Evolutionary conservation across 1,140 invertebrate genomes (phyloP), one percentile per base, ranked within the genome.

Genomic region (Macrotrachela quadricornifera): DNA sequence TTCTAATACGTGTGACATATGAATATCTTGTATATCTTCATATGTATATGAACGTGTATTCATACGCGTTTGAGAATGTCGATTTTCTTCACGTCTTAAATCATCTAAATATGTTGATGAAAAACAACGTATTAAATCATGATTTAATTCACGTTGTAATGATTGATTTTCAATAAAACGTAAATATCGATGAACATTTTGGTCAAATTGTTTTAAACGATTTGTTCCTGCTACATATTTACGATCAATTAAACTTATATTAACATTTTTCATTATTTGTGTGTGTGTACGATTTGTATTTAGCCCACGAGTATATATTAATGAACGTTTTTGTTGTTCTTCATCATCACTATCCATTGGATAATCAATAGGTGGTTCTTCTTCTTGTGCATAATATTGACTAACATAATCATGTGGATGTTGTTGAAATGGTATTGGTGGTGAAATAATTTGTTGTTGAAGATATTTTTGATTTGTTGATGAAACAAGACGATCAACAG

Each of bases 51-150:
- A 39, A 17, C n/a, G 21, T 12, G 18, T 30, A 37, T 16, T 38
- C 37, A 36, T 16, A n/a, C 41, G 43, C 41, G 43, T 50, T n/a
- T 50, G 43, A 18, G 42, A 15, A 42, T 53, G 43, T 36, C 41
- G 41, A 39, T 46, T 53, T 13, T 53, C 51, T 46, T 53, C 51
- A 40, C 43, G 41, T 53, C 51, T 53, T 17, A 53, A 36, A 21
- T 53, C 45, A 16, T 21, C 38, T 14, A 53, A 42, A 40, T 53
- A 44, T 15, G n/a, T 46, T 21, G 43, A 53, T 9, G 51, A 53
- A 42, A 53, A 48, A 12, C 43, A 53, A 10, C 51, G 21, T 41
- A 53, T 53, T 13, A 53, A 17, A 42, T 48, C 51, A 37, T 50
- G 42, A 40, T 50, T 41, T 44, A 53, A 17, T 12, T 53, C 51